Conservation (phyloP, 2,113 vertebrate genomes). For the Puma concolor region DNA sequence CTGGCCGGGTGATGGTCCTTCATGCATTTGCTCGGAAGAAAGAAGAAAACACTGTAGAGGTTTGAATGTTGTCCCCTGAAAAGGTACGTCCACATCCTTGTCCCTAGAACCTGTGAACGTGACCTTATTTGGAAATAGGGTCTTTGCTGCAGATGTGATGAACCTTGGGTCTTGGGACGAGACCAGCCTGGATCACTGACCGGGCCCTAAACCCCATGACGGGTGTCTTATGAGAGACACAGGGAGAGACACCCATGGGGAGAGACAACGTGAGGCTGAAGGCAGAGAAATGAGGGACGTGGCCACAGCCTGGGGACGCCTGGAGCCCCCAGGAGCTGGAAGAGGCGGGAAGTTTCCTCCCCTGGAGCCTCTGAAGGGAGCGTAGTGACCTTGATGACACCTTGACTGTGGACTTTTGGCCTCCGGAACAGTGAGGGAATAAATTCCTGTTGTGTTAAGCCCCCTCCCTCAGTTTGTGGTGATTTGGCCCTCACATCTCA, state of each 20-base stretch:
- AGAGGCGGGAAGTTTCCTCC: background rate
- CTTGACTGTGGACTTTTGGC: background rate
- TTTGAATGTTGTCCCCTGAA: background rate
- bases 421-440: background rate
- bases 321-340: background rate
- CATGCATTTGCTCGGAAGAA: background rate
- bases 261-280: background rate
- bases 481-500: rapidly evolving
- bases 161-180: background rate
- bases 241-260: background rate
- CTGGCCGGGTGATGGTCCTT: background rate
- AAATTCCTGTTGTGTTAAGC: background rate
- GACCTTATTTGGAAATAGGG: background rate
- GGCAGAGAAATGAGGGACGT: rapidly evolving
- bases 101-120: background rate
- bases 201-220: background rate
- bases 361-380: background rate
- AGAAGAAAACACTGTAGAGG: background rate
- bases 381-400: rapidly evolving
- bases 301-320: background rate
- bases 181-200: background rate
- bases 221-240: background rate
- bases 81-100: background rate
- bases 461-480: background rate
- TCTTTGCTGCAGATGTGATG: background rate